Percentiles rank a stretch among this genome's conserved stretches.
Evolutionary conservation across 2,797 vertebrate species (phyloP).

Genomic region (Halcyon smyrnensis): DNA sequence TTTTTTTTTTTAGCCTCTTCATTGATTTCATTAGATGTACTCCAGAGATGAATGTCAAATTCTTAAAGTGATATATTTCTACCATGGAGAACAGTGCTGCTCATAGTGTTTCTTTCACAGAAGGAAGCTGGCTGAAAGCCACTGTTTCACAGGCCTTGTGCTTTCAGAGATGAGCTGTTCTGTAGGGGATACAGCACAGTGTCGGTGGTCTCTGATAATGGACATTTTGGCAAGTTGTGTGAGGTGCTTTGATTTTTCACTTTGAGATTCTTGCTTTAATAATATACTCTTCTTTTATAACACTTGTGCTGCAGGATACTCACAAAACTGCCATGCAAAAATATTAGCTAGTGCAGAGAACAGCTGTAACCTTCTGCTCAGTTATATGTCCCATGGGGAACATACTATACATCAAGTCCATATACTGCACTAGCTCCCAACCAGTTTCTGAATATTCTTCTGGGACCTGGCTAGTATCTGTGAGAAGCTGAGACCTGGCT

Average conservation of each 20-base stretch:
- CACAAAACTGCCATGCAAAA: not conserved
- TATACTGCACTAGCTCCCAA: not conserved
- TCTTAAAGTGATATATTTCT: not conserved
- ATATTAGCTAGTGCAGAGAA: not conserved
- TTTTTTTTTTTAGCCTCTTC: not conserved
- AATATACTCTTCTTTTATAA: not conserved
- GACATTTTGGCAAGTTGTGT: not conserved
- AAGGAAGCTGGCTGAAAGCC: not conserved
- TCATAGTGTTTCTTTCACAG: not conserved
- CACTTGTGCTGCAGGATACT: not conserved
- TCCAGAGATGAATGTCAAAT: not conserved
- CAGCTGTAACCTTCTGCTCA: not conserved
- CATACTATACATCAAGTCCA: not conserved
- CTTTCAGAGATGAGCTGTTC: not conserved
- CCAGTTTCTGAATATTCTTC: not conserved
- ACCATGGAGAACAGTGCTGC: fast-evolving
- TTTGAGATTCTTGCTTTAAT: not conserved
- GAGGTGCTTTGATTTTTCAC: not conserved
- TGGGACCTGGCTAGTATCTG: not conserved
- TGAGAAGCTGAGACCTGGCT: not conserved
- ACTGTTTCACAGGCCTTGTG: not conserved
- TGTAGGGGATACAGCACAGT: not conserved
- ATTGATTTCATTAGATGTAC: not conserved
- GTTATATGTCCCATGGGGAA: not conserved
- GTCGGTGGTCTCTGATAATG: slow-evolving; percentile 6